Evolutionary conservation across 2,797 vertebrate genomes (phyloP).

Genomic region (Euthynnus affinis): DNA sequence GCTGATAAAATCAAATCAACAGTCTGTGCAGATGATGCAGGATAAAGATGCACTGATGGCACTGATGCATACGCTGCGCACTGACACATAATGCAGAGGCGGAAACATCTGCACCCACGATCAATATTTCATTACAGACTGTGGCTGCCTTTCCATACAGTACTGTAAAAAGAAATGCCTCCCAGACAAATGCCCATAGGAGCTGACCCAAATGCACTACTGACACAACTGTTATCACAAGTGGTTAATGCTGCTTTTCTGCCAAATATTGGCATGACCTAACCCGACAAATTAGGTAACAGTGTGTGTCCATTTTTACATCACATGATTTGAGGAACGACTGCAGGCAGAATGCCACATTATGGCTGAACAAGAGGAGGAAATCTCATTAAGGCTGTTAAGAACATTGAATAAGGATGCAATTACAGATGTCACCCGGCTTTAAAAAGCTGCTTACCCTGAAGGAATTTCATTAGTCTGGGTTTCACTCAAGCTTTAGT

Average conservation of each 20-base stretch:
- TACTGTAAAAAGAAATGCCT: slow-evolving; percentile 41
- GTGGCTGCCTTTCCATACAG: slow-evolving; percentile 22
- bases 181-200: slow-evolving; percentile 42
- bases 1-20: not conserved
- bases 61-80: not conserved
- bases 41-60: not conserved
- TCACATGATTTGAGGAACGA: slow-evolving; percentile 18
- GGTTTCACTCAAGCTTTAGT: slow-evolving; percentile 7
- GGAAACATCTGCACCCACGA: slow-evolving; percentile 69
- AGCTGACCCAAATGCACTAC: slow-evolving; percentile 61
- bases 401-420: slow-evolving; percentile 41
- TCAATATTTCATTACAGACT: slow-evolving; percentile 75
- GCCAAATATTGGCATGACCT: slow-evolving; percentile 35
- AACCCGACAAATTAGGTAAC: slow-evolving; percentile 28
- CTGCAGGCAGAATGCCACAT: slow-evolving; percentile 20
- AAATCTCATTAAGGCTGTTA: slow-evolving; percentile 53
- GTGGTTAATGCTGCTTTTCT: slow-evolving; percentile 33
- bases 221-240: slow-evolving; percentile 33
- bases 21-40: not conserved
- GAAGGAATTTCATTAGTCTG: slow-evolving; percentile 40
- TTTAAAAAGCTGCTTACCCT: slow-evolving; percentile 40
- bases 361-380: slow-evolving; percentile 10
- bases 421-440: slow-evolving; percentile 37
- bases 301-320: slow-evolving; percentile 14
- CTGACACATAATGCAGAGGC: slow-evolving; percentile 46